Conservation (phyloP, 2,113 vertebrate species). For the Eurypyga helias region DNA sequence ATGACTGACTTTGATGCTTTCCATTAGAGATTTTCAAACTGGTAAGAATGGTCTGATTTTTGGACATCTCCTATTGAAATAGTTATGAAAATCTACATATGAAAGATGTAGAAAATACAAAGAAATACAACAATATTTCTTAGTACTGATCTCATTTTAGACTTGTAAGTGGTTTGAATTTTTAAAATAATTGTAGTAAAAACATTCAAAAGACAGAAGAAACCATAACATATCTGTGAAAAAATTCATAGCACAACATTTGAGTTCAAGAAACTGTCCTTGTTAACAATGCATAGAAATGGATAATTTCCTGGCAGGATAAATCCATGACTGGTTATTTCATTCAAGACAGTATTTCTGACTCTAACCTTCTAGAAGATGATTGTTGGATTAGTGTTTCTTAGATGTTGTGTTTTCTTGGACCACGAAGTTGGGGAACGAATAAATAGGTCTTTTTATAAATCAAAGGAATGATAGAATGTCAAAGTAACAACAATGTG, state of each 20-base stretch:
- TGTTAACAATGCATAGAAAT: not conserved
- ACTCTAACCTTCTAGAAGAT: not conserved
- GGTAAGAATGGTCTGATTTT: not conserved
- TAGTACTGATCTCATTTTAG: not conserved
- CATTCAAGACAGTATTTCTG: not conserved
- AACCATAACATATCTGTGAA: not conserved
- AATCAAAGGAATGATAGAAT: not conserved
- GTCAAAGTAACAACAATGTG: not conserved
- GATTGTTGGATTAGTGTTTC: not conserved
- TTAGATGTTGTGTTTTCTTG: not conserved
- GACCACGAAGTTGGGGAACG: not conserved
- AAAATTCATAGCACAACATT: not conserved
- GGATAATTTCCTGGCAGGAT: not conserved
- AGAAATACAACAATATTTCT: not conserved
- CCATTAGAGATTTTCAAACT: not conserved
- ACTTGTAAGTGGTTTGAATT: not conserved
- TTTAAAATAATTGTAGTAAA: conserved; percentile 17
- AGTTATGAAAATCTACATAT: not conserved
- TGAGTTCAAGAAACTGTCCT: not conserved
- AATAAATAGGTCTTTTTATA: not conserved
- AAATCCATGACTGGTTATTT: not conserved
- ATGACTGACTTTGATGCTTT: not conserved
- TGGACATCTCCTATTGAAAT: not conserved
- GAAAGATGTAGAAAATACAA: not conserved
- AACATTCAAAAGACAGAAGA: conserved; percentile 10